Evolutionary conservation across 2,113 vertebrate genomes (phyloP), one percentile per base, ranked within the genome.

Genomic region (Pachycephala philippinensis): DNA sequence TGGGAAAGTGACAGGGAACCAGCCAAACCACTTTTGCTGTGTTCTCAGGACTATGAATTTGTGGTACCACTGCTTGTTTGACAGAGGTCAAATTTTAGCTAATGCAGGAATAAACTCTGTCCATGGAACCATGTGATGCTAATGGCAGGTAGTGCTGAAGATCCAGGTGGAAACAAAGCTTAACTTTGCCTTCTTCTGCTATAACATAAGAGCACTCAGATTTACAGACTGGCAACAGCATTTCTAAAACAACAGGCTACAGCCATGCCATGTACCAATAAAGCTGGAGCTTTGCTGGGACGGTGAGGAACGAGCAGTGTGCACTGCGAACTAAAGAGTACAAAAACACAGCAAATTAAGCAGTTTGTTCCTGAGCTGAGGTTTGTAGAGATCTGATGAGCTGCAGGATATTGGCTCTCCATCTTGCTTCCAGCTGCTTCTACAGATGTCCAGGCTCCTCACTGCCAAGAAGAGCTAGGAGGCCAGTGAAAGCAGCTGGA

Each of bases 401-500:
- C 93, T 96, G 90, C 92, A 95, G 76, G 94, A 87, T 95, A 83
- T 81, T 95, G 94, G 97, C 95, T 96, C 89, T 92, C 95, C 93
- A 68, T 95, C 93, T 96, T 95, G 95, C 89, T 94, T 96, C 95
- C 96, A 97, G 96, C 96, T 96, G 97, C 93, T 95, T 94, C 95
- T 96, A 96, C 95, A 97, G 97, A 97, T 97, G 96, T 96, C 95
- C 39, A 8, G 87, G 68, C 84, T 97, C 78, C 93, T 95, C 91
- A 57, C 35, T 96, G 96, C 96, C 95, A 96, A 97, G 90, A 94
- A 85, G 85, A 95, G 86, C 93, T 82, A 86, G 81, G 61, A 94
- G 88, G 81, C 92, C 92, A 91, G 93, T 78, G 92, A 97, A 96
- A 96, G 96, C 94, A 94, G 92, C 96, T 96, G 94, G 89, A 95